Evolutionary conservation across 2,113 vertebrate species (phyloP).

Genomic region (Cyanoramphus novaezelandiae): DNA sequence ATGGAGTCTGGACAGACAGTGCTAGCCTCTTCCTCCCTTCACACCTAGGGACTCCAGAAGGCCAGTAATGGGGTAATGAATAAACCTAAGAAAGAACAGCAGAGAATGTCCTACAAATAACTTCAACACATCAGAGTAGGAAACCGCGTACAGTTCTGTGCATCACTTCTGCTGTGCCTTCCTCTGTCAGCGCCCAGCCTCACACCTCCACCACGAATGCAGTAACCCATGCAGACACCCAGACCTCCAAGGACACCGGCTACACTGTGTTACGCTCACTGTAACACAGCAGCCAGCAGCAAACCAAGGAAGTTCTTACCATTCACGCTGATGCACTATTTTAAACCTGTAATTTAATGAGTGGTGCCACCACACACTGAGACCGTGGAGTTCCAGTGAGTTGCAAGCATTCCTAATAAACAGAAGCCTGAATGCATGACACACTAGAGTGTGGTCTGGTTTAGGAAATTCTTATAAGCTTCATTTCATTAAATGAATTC

Average conservation of each 20-base stretch:
- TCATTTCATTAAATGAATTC: not conserved
- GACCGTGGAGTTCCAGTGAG: accelerated
- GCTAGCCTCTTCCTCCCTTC: not conserved
- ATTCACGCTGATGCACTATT: not conserved
- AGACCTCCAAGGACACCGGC: not conserved
- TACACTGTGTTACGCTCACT: not conserved
- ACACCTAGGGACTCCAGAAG: not conserved
- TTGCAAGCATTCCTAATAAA: not conserved
- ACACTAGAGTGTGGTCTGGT: accelerated
- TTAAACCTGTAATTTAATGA: not conserved
- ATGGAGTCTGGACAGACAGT: not conserved
- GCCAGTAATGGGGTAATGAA: not conserved
- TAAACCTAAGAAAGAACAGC: not conserved
- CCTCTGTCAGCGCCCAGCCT: not conserved
- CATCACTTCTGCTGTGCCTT: not conserved
- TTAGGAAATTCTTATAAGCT: not conserved
- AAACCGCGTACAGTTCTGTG: not conserved
- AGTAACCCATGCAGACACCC: accelerated
- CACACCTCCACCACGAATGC: accelerated
- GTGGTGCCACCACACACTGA: not conserved
- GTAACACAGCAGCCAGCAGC: not conserved
- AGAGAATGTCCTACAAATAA: not conserved
- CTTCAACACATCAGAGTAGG: accelerated
- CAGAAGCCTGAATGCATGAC: not conserved
- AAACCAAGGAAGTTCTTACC: no score